These are phyloP conservation scores for Tuberolachnus salignus DNA, from an alignment of 2,888 invertebrate species.

Conservation along the genomic window DNA sequence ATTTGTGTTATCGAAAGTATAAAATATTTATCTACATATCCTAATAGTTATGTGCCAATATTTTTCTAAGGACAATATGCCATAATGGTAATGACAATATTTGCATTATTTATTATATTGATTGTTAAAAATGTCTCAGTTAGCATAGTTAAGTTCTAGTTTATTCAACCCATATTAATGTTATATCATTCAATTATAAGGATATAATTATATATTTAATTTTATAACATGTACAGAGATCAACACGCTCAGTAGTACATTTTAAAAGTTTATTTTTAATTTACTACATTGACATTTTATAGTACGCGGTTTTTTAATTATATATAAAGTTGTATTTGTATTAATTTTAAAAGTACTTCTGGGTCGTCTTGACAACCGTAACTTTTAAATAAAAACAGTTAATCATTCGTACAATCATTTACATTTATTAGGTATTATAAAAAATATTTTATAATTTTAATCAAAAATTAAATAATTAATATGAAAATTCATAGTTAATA, in stretches of 20 bases:
- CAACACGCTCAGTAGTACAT: constrained; percentile 5
- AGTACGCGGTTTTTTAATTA: too few species aligned
- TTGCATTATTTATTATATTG: neutral
- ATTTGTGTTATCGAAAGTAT: neutral
- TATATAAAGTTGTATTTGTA: too few species aligned
- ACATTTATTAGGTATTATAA: too few species aligned
- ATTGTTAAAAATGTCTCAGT: neutral
- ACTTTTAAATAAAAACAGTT: too few species aligned
- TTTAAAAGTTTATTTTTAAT: neutral
- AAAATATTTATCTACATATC: constrained; percentile 20
- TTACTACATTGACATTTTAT: neutral
- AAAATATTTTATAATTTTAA: too few species aligned
- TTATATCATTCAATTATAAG: neutral
- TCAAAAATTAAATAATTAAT: too few species aligned
- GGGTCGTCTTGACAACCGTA: too few species aligned
- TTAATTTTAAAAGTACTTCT: too few species aligned
- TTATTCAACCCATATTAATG: neutral
- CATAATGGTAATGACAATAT: constrained; percentile 37
- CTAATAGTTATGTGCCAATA: constrained; percentile 48
- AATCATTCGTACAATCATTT: too few species aligned
- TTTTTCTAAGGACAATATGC: constrained; percentile 30
- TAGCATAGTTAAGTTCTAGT: neutral
- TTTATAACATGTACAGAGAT: neutral
- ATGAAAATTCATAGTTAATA: too few species aligned
- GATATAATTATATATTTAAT: constrained; percentile 1